Evolutionary conservation across 2,113 vertebrate genomes (phyloP).

Genomic region (Oryzias curvinotus): DNA sequence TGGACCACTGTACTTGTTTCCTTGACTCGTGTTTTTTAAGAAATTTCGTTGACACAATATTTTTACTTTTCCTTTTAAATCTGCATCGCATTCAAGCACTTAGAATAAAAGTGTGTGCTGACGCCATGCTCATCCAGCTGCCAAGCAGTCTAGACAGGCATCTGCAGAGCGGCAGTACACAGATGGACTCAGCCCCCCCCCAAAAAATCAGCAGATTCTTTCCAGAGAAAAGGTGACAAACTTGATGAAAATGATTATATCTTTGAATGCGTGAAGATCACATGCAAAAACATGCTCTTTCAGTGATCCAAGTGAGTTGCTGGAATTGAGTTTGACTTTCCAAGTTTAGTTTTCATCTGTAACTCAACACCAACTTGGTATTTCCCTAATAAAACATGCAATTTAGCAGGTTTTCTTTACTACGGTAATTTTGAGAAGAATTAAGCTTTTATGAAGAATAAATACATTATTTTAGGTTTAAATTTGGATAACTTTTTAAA

Average conservation of each 20-base stretch:
- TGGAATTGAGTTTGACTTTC: too few relatives aligned
- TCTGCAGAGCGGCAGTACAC: constrained; percentile 40
- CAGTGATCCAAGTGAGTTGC: too few relatives aligned
- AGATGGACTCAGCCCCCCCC: constrained; percentile 52
- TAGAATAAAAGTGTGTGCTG: constrained; percentile 34
- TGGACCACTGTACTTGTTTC: constrained; percentile 23
- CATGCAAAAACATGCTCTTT: too few relatives aligned
- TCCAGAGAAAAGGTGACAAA: constrained; percentile 26
- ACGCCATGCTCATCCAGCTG: constrained; percentile 30
- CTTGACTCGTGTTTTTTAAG: constrained; percentile 15
- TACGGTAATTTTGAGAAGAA: too few relatives aligned
- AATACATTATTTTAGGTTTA: too few relatives aligned
- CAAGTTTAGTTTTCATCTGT: too few relatives aligned
- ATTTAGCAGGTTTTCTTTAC: background rate
- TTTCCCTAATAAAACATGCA: too few relatives aligned
- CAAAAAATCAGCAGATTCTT: background rate
- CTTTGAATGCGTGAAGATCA: too few relatives aligned
- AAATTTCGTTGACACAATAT: background rate
- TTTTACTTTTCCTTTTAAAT: background rate
- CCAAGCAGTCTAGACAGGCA: constrained; percentile 56
- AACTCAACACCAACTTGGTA: too few relatives aligned
- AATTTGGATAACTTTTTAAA: background rate
- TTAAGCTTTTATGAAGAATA: too few relatives aligned
- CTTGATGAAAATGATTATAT: background rate
- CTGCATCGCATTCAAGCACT: too few relatives aligned